Conservation (phyloP, 2,797 vertebrate genomes). For the Myotis daubentonii region DNA sequence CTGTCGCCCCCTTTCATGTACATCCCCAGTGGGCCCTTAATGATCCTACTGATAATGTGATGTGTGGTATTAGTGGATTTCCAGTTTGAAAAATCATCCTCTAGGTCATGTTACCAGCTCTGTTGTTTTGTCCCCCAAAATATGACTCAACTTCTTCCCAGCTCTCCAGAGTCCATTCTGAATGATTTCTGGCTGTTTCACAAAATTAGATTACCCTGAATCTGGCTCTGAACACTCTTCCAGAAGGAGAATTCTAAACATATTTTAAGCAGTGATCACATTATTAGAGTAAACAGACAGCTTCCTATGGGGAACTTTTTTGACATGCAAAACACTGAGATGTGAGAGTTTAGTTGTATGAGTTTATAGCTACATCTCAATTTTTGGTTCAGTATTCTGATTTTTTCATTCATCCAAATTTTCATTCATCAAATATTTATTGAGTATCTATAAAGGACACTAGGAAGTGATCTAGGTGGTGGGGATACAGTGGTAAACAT, state of each 20-base stretch:
- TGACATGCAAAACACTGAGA: background rate
- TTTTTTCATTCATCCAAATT: background rate
- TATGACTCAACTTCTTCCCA: slow-evolving; percentile 2
- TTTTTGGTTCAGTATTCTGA: background rate
- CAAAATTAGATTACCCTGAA: slow-evolving; percentile 35
- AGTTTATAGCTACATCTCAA: background rate
- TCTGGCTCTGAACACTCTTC: background rate
- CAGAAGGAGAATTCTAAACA: background rate
- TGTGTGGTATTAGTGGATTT: background rate
- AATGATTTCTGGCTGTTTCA: slow-evolving; percentile 32
- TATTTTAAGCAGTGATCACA: background rate
- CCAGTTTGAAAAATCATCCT: slow-evolving; percentile 1
- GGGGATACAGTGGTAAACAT: background rate
- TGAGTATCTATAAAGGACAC: background rate
- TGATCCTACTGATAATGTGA: background rate
- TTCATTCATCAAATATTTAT: slow-evolving; percentile 25
- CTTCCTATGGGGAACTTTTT: background rate
- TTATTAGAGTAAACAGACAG: slow-evolving; percentile 10
- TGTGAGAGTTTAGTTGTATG: background rate
- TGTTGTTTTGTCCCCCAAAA: background rate
- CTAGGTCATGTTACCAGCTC: background rate
- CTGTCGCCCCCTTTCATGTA: background rate
- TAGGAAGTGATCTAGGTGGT: background rate
- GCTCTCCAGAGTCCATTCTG: background rate
- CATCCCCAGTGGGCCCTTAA: background rate